Evolutionary conservation across 2,797 vertebrate species (phyloP), one percentile per base, ranked within the genome.

Genomic region (Mionectes olivaceus): DNA sequence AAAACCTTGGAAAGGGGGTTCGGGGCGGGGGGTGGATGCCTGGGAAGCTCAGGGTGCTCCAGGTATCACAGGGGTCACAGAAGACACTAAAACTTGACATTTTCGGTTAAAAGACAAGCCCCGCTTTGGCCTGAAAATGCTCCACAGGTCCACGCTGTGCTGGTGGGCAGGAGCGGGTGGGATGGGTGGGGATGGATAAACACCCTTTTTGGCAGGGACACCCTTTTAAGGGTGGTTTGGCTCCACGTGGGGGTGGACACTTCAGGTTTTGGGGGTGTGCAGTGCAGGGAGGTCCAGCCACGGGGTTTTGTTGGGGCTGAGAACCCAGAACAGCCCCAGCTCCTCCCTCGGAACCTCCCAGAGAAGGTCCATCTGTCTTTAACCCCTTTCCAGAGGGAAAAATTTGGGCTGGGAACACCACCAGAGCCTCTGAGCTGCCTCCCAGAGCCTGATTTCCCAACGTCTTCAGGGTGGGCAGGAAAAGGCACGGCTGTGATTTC

Each of bases 71-170:
- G 3, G 12, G 27, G 8, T 50, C 25, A 55, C 24, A 59, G 25
- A 7, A 10, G 19, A 13, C 6, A 3, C 4, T 1, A 3, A 10
- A 8, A n/a, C 50, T 18, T 9, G 11, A 12, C 1, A 1, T 55
- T 89, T 71, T 24, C 22, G 63, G 1, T 5, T 17, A 10, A 13
- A 1, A 21, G n/a, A 61, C 47, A 5, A 3, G 6, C 0, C 2
- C 3, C 2, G 0, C 35, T 81, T 70, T 10, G 7, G 6, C 3
- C 37, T 49, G 28, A 10, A 59, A 87, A 11, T 0, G 2, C 30
- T 27, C 19, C 9, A 2, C 6, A 0, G 5, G 1, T 43, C n/a
- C 3, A 7, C 47, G 37, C 13, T 17, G 23, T 0, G 9, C 37
- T 11, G 55, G 27, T 22, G 19, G 59, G 46, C 18, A 35, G 37